Evolutionary conservation across 2,113 vertebrate genomes (phyloP).

Genomic region (Narcine bancroftii): DNA sequence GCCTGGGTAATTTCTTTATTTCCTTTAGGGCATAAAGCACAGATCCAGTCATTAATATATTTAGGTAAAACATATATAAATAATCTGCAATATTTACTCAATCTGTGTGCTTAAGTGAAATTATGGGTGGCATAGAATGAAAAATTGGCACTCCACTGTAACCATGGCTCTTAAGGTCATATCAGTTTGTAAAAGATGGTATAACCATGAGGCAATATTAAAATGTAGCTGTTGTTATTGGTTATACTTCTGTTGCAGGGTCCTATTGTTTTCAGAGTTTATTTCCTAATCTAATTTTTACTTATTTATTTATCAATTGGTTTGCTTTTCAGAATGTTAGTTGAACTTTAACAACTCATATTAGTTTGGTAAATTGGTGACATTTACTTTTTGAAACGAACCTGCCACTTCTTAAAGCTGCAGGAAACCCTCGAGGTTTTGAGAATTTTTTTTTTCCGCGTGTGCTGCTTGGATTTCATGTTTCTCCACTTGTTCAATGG

Average conservation of each 20-base stretch:
- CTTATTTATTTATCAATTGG: slow-evolving; percentile 27
- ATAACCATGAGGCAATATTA: not conserved
- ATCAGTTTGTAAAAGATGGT: slow-evolving; percentile 1
- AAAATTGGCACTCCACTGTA: slow-evolving; percentile 37
- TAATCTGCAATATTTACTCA: slow-evolving; percentile 22
- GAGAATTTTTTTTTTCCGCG: not conserved
- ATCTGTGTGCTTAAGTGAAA: slow-evolving; percentile 35
- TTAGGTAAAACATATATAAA: slow-evolving; percentile 23
- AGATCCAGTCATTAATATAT: slow-evolving; percentile 31
- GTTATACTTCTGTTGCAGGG: not conserved
- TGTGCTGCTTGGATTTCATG: not conserved
- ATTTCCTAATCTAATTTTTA: not conserved
- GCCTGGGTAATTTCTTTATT: slow-evolving; percentile 4
- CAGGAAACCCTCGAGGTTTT: not conserved
- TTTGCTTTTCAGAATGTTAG: not conserved
- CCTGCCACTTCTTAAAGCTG: not conserved
- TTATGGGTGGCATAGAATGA: not conserved
- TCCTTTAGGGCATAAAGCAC: slow-evolving; percentile 12
- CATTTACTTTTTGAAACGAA: not conserved
- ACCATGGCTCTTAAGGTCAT: not conserved
- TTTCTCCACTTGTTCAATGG: not conserved
- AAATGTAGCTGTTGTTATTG: not conserved
- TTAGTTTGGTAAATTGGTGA: not conserved
- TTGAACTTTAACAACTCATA: not conserved
- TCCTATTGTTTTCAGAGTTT: slow-evolving; percentile 20